Base-by-base conservation (phyloP, 1,140 invertebrate species). In the Caenorhabditis elegans region DNA sequence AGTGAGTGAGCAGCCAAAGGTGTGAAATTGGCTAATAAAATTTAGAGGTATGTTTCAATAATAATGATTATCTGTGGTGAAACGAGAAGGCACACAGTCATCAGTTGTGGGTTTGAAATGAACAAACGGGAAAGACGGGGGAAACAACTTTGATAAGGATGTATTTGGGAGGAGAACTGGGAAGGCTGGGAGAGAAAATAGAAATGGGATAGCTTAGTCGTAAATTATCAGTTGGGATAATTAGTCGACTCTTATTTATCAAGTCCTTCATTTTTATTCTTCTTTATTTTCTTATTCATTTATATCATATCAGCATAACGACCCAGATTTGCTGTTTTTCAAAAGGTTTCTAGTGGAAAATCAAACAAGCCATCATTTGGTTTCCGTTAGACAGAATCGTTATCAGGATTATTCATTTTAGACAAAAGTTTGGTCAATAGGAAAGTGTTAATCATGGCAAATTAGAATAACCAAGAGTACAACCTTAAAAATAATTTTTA, bases 81-180 rank as follows among this genome's bases (percentile, higher is more conserved):
- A 15, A 34, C n/a, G 34, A 39, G 60, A 31, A 60, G 28, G 34
- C 19, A 24, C 13, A 70, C 60, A 70, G 60, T 70, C 60, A 70
- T 39, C 34, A 70, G 60, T n/a, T n/a, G n/a, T 43, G 60, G 60
- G 31, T 70, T 70, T n/a, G 19, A 31, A 70, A 26, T 43, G 60
- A 70, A 70, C 60, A 70, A 70, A 70, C 60, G 60, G 26, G 34
- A 70, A 70, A 70, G 28, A 34, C 19, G n/a, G n/a, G 60, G 34
- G 53, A 60, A 60, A 70, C 60, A 70, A 70, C 60, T 70, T 70
- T 70, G 60, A 70, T 70, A 70, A 70, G 60, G 34, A 70, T 70
- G n/a, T 22, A 39, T 70, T 70, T 39, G 34, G 60, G 60, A 70
- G 60, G 34, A 39, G 60, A 39, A 70, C 60, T 39, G n/a, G n/a